Base-by-base conservation (phyloP, 2,113 vertebrate species). In the Rafetus swinhoei region DNA sequence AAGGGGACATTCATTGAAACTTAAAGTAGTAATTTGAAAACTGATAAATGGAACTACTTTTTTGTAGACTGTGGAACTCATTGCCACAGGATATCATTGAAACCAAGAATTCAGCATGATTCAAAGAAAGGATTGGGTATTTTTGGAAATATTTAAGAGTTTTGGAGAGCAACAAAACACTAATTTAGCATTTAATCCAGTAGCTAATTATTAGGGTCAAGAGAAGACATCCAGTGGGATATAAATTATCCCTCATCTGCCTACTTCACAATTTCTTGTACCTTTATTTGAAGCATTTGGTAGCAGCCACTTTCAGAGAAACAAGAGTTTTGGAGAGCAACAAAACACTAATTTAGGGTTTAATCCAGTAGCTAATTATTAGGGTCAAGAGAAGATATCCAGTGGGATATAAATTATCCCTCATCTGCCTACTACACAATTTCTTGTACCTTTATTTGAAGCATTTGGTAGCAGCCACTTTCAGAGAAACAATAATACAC, bases 111-210 rank as follows among this genome's bases (percentile, higher is more conserved):
- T 57, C 0, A 0, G 21, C 14, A 94, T 83, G 55, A 8, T 7
- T 74, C 56, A 83, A 76, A 81, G 12, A 39, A 16, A 57, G 22
- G 13, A 1, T 82, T 55, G 87, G 39, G 14, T 16, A 52, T 86
- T 89, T 90, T 45, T 82, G 55, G 69, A 95, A 82, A 45, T 69
- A 79, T 72, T 50, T 57, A 54, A 88, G 35, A 9, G 35, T 35
- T 83, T 85, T 65, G 55, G 59, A 74, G 92, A 86, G 16, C 8
- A 9, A 90, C 6, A 35, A 82, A 86, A 27, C 3, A 57, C 72
- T 45, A 32, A 16, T 53, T 89, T 86, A 52, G 90, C 22, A 45
- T 79, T 62, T 74, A 85, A 93, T 65, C 4, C 32, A 83, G 8
- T 2, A 90, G 57, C 83, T 74, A 81, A 83, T 32, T 87, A 21